Conservation (phyloP, 2,888 invertebrate genomes). For the Orthosia gracilis region DNA sequence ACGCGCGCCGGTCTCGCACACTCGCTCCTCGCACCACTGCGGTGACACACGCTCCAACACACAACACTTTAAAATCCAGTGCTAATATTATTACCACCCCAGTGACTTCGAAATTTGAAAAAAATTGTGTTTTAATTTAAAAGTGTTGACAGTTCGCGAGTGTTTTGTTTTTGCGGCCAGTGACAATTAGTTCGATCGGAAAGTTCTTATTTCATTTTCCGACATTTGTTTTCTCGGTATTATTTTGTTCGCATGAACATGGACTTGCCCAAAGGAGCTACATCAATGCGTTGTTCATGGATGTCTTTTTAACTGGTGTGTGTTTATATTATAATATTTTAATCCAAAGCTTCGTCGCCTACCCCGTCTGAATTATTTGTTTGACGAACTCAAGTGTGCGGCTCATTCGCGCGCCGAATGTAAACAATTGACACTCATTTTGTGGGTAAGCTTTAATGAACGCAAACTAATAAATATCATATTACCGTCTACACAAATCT, state of each 20-base stretch:
- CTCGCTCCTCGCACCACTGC: conserved; percentile 82
- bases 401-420: conserved; percentile 70
- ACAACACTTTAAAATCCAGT: conserved; percentile 73
- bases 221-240: conserved; percentile 77
- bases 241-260: conserved; percentile 86
- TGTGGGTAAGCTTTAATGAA: conserved; percentile 74
- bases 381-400: conserved; percentile 68
- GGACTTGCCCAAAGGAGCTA: conserved; percentile 89
- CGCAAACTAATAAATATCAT: conserved; percentile 69
- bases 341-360: conserved; percentile 57
- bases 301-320: conserved; percentile 91
- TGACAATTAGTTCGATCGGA: conserved; percentile 73
- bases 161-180: conserved; percentile 75
- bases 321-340: conserved; percentile 76
- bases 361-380: conserved; percentile 59
- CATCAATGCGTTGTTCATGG: conserved; percentile 91
- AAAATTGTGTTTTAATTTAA: conserved; percentile 68
- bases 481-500: conserved; percentile 67
- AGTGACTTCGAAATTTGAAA: conserved; percentile 73
- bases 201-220: conserved; percentile 67
- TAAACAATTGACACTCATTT: conserved; percentile 75
- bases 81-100: conserved; percentile 72
- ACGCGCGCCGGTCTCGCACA: conserved; percentile 88
- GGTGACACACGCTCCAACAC: conserved; percentile 81
- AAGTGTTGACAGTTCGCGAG: conserved; percentile 72